Evolutionary conservation across 2,888 invertebrate genomes (phyloP).

Genomic region (Sympetrum striolatum): DNA sequence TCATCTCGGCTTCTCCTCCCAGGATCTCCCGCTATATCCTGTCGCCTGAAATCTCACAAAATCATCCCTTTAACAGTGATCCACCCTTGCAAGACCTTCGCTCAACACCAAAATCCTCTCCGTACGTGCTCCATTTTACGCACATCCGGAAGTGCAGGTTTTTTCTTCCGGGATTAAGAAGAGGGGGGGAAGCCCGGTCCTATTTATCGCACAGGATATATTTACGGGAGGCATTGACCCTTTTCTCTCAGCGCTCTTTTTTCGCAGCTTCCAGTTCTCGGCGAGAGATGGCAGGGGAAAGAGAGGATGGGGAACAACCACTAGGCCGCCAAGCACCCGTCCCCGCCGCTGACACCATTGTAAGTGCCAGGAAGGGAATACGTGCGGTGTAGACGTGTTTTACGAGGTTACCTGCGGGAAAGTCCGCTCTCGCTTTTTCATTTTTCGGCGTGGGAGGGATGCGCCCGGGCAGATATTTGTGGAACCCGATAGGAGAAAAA

Average conservation of each 20-base stretch:
- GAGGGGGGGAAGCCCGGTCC: not conserved
- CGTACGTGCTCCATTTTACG: not conserved
- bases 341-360: not conserved
- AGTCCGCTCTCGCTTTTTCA: not conserved
- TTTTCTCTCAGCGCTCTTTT: not conserved
- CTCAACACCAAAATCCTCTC: not conserved
- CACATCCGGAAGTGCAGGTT: conserved; percentile 38
- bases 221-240: conserved; percentile 29
- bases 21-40: no score
- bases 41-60: no score
- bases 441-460: not conserved
- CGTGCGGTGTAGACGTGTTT: not conserved
- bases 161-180: not conserved
- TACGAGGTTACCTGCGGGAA: not conserved
- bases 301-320: not conserved
- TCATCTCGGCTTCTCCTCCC: no score
- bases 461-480: not conserved
- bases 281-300: not conserved
- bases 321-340: not conserved
- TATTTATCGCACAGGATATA: not conserved
- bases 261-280: not conserved
- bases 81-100: not conserved
- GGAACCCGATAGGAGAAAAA: not conserved
- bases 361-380: not conserved
- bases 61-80: not conserved